Percentiles rank a stretch among this genome's conserved stretches.
phyloP scores from a whole-genome alignment of 23 tunicate species.

The Botrylloides violaceus region DNA sequence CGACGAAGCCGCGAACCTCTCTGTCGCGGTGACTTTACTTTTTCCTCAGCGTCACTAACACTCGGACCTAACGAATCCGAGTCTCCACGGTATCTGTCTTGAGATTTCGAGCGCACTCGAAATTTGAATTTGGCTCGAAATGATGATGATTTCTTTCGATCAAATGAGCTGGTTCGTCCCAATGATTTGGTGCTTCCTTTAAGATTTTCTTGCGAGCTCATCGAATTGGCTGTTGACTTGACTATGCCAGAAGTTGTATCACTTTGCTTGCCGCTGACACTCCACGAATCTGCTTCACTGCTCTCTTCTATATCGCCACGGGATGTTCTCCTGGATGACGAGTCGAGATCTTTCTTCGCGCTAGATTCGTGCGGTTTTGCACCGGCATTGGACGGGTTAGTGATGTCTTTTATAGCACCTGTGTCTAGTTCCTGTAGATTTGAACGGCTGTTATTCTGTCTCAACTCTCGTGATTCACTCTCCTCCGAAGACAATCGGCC shows the following conservation, averaged over 20 bases:
- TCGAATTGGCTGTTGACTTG: neutral
- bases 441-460: neutral
- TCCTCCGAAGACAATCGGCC: neutral
- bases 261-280: neutral
- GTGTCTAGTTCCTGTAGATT: neutral
- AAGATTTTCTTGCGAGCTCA: neutral
- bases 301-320: neutral
- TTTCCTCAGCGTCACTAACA: slow-evolving; percentile 32
- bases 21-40: slow-evolving; percentile 18
- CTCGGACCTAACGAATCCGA: slow-evolving; percentile 36
- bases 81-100: slow-evolving; percentile 31
- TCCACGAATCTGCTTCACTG: neutral
- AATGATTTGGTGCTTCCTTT: slow-evolving; percentile 19
- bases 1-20: slow-evolving; percentile 25
- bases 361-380: neutral
- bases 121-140: neutral
- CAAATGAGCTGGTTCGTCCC: slow-evolving; percentile 13
- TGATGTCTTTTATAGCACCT: neutral
- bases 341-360: neutral
- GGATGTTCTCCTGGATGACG: neutral
- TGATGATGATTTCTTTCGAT: slow-evolving; percentile 13
- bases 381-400: neutral
- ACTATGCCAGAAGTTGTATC: neutral
- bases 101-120: slow-evolving; percentile 67
- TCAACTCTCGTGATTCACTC: neutral